Evolutionary conservation across 2,888 invertebrate genomes (phyloP), one percentile per base, ranked within the genome.

Genomic region (Bombyx huttoni): DNA sequence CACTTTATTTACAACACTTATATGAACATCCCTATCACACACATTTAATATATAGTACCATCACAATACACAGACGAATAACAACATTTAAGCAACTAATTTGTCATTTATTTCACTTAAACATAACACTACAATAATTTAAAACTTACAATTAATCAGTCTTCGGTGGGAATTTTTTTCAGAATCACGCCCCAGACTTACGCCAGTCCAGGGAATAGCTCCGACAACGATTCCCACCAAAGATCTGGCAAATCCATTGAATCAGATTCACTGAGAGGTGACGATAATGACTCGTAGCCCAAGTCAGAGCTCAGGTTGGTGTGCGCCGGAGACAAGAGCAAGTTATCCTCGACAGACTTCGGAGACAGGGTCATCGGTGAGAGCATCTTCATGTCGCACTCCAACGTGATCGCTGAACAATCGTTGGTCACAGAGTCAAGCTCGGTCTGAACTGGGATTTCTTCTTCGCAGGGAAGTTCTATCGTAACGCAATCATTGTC

Each of bases 191-290:
- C 59, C 59, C 8, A 12, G 45, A 13, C 57, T 59, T 89, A 94
- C 52, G 92, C 89, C 67, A 95, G 82, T 56, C 91, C 91, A 46
- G 95, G 94, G 79, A 95, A 95, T 62, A 95, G 80, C 79, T 94
- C 94, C 56, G 93, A 92, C 65, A 94, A 92, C 63, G 92, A 92
- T 68, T 92, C 92, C 68, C 93, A 92, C 93, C 94, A 94, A 66
- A 92, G 88, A 70, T 94, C 93, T 68, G 92, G 83, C 57, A 89
- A 71, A 68, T 85, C 81, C 77, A 87, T 81, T 14, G 82, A 79
- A 53, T 82, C 86, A 0, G 78, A 67, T 59, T 89, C 89, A 65
- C 89, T 89, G 54, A 88, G 72, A 0, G 89, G 89, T 40, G 89
- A 89, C 0, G 82, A 76, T 48, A 89, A 63, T 34, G 89, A 89